Conservation (phyloP, 2,888 invertebrate species). For the Leucania comma region DNA sequence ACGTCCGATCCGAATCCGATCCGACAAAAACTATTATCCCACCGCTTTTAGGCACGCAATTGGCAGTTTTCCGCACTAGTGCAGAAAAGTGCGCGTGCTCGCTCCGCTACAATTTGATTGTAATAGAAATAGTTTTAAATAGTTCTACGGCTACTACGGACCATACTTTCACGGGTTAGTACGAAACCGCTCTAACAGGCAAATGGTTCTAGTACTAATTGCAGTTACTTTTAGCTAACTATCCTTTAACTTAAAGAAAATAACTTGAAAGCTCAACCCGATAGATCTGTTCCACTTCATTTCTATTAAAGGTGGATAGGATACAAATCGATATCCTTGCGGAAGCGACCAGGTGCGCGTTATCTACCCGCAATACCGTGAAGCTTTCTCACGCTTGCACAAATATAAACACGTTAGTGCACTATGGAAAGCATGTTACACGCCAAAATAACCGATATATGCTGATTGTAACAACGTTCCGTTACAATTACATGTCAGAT, state of each 20-base stretch:
- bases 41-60: too few relatives aligned
- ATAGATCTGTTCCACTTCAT: slow-evolving; percentile 64
- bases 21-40: too few relatives aligned
- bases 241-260: neutral
- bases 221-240: neutral
- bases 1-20: too few relatives aligned
- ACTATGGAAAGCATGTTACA: slow-evolving; percentile 33
- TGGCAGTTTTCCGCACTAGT: too few relatives aligned
- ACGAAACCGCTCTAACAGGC: too few relatives aligned
- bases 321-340: slow-evolving; percentile 70
- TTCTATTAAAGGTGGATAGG: slow-evolving; percentile 65
- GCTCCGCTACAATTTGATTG: too few relatives aligned
- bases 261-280: slow-evolving; percentile 11
- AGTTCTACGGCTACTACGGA: too few relatives aligned
- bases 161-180: too few relatives aligned
- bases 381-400: slow-evolving; percentile 72
- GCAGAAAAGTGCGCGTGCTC: too few relatives aligned
- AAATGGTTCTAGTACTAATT: too few relatives aligned
- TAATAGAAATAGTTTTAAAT: too few relatives aligned
- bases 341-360: slow-evolving; percentile 69
- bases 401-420: slow-evolving; percentile 54
- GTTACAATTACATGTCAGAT: slow-evolving; percentile 27
- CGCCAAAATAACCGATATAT: slow-evolving; percentile 36
- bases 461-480: slow-evolving; percentile 27
- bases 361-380: slow-evolving; percentile 46